Evolutionary conservation across 1,140 invertebrate species (phyloP).

Genomic region (Chionoecetes opilio): DNA sequence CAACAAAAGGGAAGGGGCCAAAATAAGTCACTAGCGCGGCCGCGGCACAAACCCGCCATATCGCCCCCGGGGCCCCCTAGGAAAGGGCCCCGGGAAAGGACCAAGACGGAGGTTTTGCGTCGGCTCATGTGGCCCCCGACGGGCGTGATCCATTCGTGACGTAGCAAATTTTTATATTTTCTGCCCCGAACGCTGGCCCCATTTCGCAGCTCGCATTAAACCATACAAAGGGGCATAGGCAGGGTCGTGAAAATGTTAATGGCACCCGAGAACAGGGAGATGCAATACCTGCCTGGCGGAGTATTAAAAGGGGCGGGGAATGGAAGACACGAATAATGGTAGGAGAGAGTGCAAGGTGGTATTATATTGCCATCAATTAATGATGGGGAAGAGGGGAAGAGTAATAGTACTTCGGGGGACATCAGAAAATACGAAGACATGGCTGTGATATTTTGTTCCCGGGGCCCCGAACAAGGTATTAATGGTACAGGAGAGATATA

Average conservation of each 20-base stretch:
- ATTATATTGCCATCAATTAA: neutral
- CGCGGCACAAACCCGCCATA: neutral
- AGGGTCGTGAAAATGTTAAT: slow-evolving; percentile 27
- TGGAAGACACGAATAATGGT: neutral
- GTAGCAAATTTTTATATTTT: neutral
- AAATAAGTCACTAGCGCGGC: neutral
- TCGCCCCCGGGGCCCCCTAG: neutral
- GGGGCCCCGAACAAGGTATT: no score
- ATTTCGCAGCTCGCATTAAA: neutral
- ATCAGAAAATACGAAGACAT: no score
- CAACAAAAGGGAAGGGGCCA: neutral
- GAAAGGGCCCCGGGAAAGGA: neutral
- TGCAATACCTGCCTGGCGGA: neutral
- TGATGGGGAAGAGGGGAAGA: no score
- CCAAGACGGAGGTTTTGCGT: neutral
- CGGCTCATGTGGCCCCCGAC: neutral
- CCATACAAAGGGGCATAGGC: neutral
- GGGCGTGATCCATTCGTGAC: neutral
- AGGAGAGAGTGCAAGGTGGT: neutral
- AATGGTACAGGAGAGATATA: no score
- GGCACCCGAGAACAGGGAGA: neutral
- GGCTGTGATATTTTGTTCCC: no score
- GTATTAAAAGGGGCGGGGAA: neutral
- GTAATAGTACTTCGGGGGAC: no score
- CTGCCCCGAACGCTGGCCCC: neutral